These are phyloP conservation scores for Hypocryptadius cinnamomeus DNA, from an alignment of 2,113 vertebrate genomes.

Conservation along the genomic window DNA sequence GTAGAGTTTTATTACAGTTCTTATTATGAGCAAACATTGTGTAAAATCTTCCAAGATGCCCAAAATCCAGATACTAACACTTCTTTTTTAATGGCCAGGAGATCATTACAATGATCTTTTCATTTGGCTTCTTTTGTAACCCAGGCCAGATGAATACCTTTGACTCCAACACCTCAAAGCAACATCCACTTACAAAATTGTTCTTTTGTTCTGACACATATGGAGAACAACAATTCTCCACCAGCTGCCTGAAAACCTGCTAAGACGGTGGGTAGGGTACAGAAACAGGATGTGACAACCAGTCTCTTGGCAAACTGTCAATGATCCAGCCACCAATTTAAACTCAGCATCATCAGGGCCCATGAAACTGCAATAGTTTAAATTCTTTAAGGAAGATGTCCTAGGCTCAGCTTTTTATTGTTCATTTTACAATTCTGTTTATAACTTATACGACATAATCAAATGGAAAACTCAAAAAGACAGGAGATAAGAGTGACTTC, in stretches of 20 bases:
- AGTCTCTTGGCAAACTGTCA: not conserved
- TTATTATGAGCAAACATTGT: not conserved
- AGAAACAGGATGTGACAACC: not conserved
- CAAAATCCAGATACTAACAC: not conserved
- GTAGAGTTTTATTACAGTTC: not conserved
- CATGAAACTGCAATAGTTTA: not conserved
- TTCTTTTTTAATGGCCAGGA: not conserved
- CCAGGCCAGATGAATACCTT: not conserved
- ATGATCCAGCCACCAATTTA: not conserved
- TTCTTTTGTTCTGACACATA: not conserved
- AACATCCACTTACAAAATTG: not conserved
- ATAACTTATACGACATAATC: not conserved
- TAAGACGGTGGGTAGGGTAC: not conserved
- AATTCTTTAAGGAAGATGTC: not conserved
- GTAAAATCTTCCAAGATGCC: not conserved
- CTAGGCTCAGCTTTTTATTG: not conserved
- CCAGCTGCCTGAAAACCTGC: not conserved
- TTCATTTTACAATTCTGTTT: slow-evolving; percentile 11
- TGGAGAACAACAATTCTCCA: not conserved
- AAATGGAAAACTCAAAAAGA: not conserved
- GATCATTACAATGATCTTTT: not conserved
- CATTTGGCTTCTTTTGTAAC: not conserved
- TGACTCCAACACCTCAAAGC: not conserved
- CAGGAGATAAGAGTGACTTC: not conserved
- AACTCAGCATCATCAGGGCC: not conserved